Base-by-base conservation (phyloP, 2,888 invertebrate species). In the Hemistola chrysoprasaria region DNA sequence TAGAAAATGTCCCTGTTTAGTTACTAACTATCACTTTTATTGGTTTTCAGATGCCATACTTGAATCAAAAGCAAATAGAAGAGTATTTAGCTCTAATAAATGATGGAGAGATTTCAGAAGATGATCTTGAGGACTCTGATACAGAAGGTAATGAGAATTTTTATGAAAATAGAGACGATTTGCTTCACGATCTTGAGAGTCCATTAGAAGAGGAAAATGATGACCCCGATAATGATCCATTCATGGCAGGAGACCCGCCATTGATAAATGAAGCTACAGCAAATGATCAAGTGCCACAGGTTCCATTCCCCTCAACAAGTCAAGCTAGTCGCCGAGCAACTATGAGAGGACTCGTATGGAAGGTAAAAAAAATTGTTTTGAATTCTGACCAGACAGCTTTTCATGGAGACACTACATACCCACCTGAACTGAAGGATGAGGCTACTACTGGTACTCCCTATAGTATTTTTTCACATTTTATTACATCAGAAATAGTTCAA, bases 321-420 rank as follows among this genome's bases (percentile, higher is more conserved):
- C 61, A 62, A 62, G 55, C 56, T 31, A 65, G 54, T 56, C 57
- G 56, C 51, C 52, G 62, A 59, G 58, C 60, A 48, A 59, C 57
- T 43, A 59, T 58, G 56, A 59, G 30, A 55, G 55, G 60, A 34
- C 58, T 64, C 22, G 59, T 61, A 28, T 65, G 57, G 55, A 59
- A 66, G 54, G 54, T 56, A 50, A 59, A 62, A 57, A 62, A 62
- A 38, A 11, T 59, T 38, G 58, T 60, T 46, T 60, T 65, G 47
- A 62, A 65, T 46, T 62, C 54, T 60, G 56, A 61, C 58, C 61
- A 64, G 56, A 63, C 58, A 22, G 51, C 61, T 62, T 65, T 63
- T 65, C 61, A 28, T 61, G 57, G 61, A 23, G 32, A 42, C 58
- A 59, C 60, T 50, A 59, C 59, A 49, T 60, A 60, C 54, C 61